Evolutionary conservation across 2,888 invertebrate species (phyloP).

Genomic region (Drosophila formosana): DNA sequence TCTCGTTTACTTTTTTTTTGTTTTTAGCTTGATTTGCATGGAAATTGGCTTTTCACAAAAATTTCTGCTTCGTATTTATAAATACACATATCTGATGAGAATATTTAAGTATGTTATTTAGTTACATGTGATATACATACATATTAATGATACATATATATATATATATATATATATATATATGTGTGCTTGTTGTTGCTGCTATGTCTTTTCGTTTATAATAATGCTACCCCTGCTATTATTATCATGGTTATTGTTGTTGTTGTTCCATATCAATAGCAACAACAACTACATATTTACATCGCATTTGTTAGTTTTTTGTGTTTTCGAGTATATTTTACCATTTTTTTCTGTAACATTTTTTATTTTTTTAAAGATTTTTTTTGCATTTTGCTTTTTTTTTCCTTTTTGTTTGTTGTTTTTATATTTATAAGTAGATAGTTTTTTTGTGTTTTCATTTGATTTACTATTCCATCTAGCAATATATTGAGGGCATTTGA

Average conservation of each 20-base stretch:
- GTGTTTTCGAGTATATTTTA: slow-evolving; percentile 56
- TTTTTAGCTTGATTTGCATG: slow-evolving; percentile 33
- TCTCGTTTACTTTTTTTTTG: not conserved
- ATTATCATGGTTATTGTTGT: slow-evolving; percentile 39
- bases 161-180: slow-evolving; percentile 27
- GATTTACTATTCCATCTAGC: slow-evolving; percentile 17
- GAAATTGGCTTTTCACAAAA: slow-evolving; percentile 26
- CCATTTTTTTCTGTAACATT: slow-evolving; percentile 47
- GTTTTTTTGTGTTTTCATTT: slow-evolving; percentile 29
- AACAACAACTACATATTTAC: slow-evolving; percentile 77
- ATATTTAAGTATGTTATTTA: slow-evolving; percentile 31
- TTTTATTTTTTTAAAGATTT: slow-evolving; percentile 30
- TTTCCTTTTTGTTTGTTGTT: slow-evolving; percentile 18
- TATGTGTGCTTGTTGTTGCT: slow-evolving; percentile 58
- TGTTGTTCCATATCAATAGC: slow-evolving; percentile 39
- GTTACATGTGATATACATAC: slow-evolving; percentile 32
- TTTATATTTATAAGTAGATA: slow-evolving; percentile 18
- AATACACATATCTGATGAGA: slow-evolving; percentile 31
- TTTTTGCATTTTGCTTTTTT: slow-evolving; percentile 21
- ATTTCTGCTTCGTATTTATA: slow-evolving; percentile 22
- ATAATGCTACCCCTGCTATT: slow-evolving; percentile 16
- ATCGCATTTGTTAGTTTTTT: slow-evolving; percentile 68
- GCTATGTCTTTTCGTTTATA: slow-evolving; percentile 33
- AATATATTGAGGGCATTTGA: slow-evolving; percentile 7
- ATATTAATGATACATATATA: slow-evolving; percentile 14